Evolutionary conservation across 2,888 invertebrate genomes (phyloP), one percentile per base, ranked within the genome.

Genomic region (Drepana falcataria): DNA sequence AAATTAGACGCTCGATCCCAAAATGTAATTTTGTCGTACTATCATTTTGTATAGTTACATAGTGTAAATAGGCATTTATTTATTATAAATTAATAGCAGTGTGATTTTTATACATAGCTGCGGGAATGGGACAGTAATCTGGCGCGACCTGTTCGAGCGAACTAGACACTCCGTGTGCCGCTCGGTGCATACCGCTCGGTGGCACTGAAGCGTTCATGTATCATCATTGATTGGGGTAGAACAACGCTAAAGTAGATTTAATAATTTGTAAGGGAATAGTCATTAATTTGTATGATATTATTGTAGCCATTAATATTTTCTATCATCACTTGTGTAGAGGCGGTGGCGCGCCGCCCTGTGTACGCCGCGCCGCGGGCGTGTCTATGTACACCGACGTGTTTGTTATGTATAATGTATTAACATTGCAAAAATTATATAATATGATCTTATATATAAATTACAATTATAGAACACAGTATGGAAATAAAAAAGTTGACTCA

Each of bases 61-160:
- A 91, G 90, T 90, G 90, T 91, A 90, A 89, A 91, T 91, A 91
- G 91, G 91, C 91, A 91, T 91, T 91, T 91, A 91, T 90, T 90
- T 91, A 91, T 91, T 90, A 88, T 89, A 87, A 89, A 90, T 87
- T 88, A 81, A 87, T 87, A 87, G 88, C 90, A 83, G 88, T 85
- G 87, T 87, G 88, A 82, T 86, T 87, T 88, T 86, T 85, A 87
- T 87, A 87, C 86, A 85, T 87, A 85, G 87, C 85, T 84, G 86
- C 85, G 87, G 87, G 85, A 83, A 79, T 81, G 86, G 83, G 83
- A 83, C 83, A 79, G 73, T 73, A 73, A 77, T 77, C 76, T 83
- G 82, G 77, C 81, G 77, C 74, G 75, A 79, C 78, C 85, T 83
- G 81, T 78, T 80, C 73, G 83, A 83, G 83, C 85, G 82, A 79